Evolutionary conservation across 1,140 invertebrate genomes (phyloP).

Genomic region (Theocolax elegans): DNA sequence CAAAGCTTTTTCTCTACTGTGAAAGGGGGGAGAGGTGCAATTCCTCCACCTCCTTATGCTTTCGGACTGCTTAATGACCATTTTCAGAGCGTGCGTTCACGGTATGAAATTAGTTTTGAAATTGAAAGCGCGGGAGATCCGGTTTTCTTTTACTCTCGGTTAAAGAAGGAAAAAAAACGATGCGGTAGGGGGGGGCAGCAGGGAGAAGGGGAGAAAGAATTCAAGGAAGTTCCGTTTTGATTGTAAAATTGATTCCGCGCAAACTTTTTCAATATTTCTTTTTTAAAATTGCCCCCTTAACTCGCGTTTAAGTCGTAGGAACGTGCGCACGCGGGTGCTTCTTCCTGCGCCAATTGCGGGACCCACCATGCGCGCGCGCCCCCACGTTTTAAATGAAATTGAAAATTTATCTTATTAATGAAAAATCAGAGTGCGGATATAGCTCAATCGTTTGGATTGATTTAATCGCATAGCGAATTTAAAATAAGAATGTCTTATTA

Average conservation of each 20-base stretch:
- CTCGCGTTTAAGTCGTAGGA: slow-evolving; percentile 29
- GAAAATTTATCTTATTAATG: slow-evolving; percentile 30
- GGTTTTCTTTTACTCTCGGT: neutral
- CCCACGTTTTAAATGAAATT: slow-evolving; percentile 14
- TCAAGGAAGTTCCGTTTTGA: slow-evolving; percentile 25
- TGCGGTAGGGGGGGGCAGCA: too few relatives aligned
- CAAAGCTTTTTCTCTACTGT: slow-evolving; percentile 1
- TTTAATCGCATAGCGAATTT: too few relatives aligned
- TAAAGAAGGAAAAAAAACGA: neutral
- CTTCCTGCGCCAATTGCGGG: too few relatives aligned
- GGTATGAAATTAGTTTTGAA: slow-evolving; percentile 41
- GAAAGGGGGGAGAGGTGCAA: too few relatives aligned
- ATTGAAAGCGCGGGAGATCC: slow-evolving; percentile 26
- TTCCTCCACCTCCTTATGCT: neutral
- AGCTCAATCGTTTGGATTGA: neutral
- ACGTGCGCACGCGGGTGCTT: neutral
- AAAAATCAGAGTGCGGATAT: slow-evolving; percentile 6
- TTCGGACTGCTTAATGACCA: slow-evolving; percentile 34
- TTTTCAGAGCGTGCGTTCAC: slow-evolving; percentile 17
- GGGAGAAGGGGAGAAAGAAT: neutral
- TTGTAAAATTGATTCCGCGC: slow-evolving; percentile 38
- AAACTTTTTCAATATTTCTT: slow-evolving; percentile 41
- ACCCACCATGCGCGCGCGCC: too few relatives aligned
- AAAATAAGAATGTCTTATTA: too few relatives aligned
- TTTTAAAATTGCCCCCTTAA: slow-evolving; percentile 36